phyloP scores from a whole-genome alignment of 2,888 invertebrate species.

The Aspidapion aeneum region DNA sequence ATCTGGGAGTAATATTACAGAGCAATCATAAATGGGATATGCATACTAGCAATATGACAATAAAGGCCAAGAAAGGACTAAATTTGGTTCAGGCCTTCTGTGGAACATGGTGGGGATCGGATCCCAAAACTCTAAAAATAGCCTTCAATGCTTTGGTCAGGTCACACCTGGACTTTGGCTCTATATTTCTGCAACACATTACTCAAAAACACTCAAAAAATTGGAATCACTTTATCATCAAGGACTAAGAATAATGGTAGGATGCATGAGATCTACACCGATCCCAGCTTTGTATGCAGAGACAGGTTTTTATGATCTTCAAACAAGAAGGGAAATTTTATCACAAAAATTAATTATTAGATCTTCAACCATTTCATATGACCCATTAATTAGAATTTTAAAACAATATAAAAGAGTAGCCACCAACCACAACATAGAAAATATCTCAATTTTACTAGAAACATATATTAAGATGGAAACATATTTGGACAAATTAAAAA shows the following conservation, averaged over 20 bases:
- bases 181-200: neutral
- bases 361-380: neutral
- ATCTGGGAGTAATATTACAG: no score
- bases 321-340: neutral
- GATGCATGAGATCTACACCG: neutral
- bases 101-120: no score
- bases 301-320: neutral
- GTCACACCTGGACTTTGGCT: constrained; percentile 14
- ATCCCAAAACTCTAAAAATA: constrained; percentile 1
- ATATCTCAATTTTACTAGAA: neutral
- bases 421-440: neutral
- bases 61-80: no score
- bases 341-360: neutral
- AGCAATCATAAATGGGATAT: no score
- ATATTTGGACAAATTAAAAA: neutral
- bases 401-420: neutral
- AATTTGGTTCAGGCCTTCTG: no score
- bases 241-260: neutral
- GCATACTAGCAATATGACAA: no score
- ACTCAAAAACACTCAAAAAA: neutral
- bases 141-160: constrained; percentile 6
- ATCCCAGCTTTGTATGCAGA: neutral
- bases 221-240: neutral
- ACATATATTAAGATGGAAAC: neutral
- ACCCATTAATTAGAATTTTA: neutral